Evolutionary conservation across 2,888 invertebrate species (phyloP), one percentile per base, ranked within the genome.

Genomic region (Thumatha senex): DNA sequence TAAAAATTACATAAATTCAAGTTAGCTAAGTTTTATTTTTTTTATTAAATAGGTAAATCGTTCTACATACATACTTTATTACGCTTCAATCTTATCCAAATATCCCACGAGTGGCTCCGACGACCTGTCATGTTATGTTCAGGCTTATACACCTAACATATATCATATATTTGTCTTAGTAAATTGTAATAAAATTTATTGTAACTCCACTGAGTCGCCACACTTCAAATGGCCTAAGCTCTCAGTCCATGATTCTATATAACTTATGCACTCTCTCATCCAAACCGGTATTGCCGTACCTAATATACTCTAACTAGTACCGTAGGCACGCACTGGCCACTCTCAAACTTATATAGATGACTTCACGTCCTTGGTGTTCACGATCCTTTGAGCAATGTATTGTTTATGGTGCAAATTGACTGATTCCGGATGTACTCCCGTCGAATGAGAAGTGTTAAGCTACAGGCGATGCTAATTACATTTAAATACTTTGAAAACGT

Each of bases 1-100:
- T 86, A 80, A 88, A 84, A 81, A 85, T 83, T 87, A 87, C 84
- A 86, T 87, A 86, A 88, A 88, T 89, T 90, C 86, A 89, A 88
- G 89, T 90, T 89, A 89, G 86, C 90, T 89, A 89, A 82, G 80
- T 73, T 83, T 24, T 24, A n/a, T 24, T 24, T 84, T 79, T 76
- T 83, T 84, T 72, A 84, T 86, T 86, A 84, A 83, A 84, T 86
- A 86, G 78, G 81, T 84, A 79, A 86, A 87, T 89, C 88, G 82
- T 85, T 81, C 88, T 87, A 87, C 82, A 84, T 80, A 82, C 81
- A 78, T 78, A 24, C 18, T 24, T 72, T 78, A 74, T 80, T 80
- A 80, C 72, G 65, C 76, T 24, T 74, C 61, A 72, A 66, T 74
- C 68, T 72, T 71, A 71, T 71, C 67, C 54, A 61, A 75, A 76